Evolutionary conservation across 1,140 invertebrate species (phyloP), one percentile per base, ranked within the genome.

Genomic region (Sesamia nonagrioides): DNA sequence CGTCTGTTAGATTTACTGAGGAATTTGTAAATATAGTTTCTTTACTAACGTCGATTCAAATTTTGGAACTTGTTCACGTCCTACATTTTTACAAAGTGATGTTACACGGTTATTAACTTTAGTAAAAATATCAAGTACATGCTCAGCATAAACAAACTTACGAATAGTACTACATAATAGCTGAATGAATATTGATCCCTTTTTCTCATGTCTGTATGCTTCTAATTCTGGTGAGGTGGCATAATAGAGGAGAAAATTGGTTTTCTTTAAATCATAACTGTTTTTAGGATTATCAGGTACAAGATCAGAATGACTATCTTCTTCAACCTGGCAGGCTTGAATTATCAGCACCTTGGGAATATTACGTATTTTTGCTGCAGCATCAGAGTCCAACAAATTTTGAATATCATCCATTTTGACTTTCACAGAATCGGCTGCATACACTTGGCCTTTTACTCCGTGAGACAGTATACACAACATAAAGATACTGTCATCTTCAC

Each of bases 391-490:
- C 60, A 95, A 76, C 60, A 92, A 73, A 11, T 86, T 85, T 85
- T 93, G 88, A 45, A 95, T 89, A 71, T 91, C 86, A 78, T 91
- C 88, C 21, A 95, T 82, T 76, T 92, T 93, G 6, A 95, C 87
- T 87, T 90, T 90, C 0, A 94, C 84, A 48, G 89, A 93, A 78
- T 95, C 91, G n/a, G 93, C 89, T 50, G 91, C 91, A 88, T 88
- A 95, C 2, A 95, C 85, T 86, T 92, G 87, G 1, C 89, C 92
- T 69, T 82, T 88, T 15, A 92, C 86, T 45, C 93, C 93, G 86
- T 95, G 93, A 37, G 93, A 95, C 13, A 95, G 63, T 79, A 95
- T 90, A 48, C 93, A 95, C 42, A 94, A 81, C 81, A 95, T 89
- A 58, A 95, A 94, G 27, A 94, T 83, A 85, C 93, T 95, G 66